Conservation (phyloP, 2,797 vertebrate species). For the Pangasius macronema region DNA sequence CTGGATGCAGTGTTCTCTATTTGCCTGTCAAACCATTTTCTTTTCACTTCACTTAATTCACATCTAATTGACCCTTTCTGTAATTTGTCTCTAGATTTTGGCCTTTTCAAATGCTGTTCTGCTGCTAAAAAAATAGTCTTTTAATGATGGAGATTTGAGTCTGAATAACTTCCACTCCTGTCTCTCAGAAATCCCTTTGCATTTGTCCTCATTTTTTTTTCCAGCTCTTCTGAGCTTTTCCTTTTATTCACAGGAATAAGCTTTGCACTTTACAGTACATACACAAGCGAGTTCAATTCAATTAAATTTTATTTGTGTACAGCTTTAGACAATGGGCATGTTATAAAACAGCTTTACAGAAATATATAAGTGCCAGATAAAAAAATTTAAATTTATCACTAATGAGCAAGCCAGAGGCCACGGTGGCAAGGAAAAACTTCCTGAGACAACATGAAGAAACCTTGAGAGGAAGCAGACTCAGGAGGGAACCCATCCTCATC, state of each 20-base stretch:
- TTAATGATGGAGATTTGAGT: neutral
- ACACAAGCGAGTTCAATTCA: neutral
- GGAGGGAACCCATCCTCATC: neutral
- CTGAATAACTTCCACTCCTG: neutral
- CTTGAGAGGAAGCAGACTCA: neutral
- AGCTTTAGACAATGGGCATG: neutral
- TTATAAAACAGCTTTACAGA: no score
- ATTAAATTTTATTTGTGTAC: neutral
- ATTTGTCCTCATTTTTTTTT: neutral
- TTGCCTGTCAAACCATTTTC: slow-evolving; percentile 10
- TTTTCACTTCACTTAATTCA: slow-evolving; percentile 13
- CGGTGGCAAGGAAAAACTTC: neutral
- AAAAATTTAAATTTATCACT: no score
- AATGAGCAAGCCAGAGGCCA: neutral
- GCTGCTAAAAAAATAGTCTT: neutral
- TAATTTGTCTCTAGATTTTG: slow-evolving; percentile 4
- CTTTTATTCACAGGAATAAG: neutral
- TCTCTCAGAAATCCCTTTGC: neutral
- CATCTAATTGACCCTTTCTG: neutral
- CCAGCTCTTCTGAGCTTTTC: neutral
- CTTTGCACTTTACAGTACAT: neutral
- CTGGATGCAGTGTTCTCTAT: neutral
- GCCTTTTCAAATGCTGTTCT: neutral
- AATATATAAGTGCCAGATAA: no score
- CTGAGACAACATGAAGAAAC: neutral